These are phyloP conservation scores for Craniophora ligustri DNA, from an alignment of 2,888 invertebrate genomes.

Conservation along the genomic window DNA sequence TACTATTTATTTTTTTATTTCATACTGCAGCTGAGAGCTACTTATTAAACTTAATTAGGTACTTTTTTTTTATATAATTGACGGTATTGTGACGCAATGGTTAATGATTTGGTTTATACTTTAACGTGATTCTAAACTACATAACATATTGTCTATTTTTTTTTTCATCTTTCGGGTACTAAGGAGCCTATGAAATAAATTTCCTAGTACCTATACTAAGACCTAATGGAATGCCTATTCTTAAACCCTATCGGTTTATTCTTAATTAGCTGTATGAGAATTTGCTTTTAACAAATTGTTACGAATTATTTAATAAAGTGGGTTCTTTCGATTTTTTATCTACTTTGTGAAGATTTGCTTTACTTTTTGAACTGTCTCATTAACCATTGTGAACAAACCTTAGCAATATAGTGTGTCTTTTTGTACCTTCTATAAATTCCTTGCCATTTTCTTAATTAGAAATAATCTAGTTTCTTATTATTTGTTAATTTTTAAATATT, in stretches of 20 bases:
- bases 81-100: background rate
- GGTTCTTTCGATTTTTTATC: too few species aligned
- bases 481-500: slow-evolving; percentile 42
- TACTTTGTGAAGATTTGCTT: too few species aligned
- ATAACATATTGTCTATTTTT: too few species aligned
- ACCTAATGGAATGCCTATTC: too few species aligned
- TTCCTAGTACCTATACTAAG: too few species aligned
- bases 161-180: too few species aligned
- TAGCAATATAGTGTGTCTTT: slow-evolving; percentile 12
- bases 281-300: too few species aligned
- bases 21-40: slow-evolving; percentile 6
- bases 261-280: too few species aligned
- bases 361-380: too few species aligned
- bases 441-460: slow-evolving; percentile 29
- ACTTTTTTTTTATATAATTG: background rate
- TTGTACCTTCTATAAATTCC: slow-evolving; percentile 16
- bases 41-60: background rate
- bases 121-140: background rate
- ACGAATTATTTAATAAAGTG: too few species aligned
- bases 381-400: slow-evolving; percentile 5
- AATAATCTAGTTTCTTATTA: background rate
- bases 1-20: background rate
- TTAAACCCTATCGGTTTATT: too few species aligned
- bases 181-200: background rate
- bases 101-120: background rate